A percentile compares a stretch with the other conserved stretches of the same genome.
Conservation (phyloP, 2,797 vertebrate species). For the Calcarius lapponicus region DNA sequence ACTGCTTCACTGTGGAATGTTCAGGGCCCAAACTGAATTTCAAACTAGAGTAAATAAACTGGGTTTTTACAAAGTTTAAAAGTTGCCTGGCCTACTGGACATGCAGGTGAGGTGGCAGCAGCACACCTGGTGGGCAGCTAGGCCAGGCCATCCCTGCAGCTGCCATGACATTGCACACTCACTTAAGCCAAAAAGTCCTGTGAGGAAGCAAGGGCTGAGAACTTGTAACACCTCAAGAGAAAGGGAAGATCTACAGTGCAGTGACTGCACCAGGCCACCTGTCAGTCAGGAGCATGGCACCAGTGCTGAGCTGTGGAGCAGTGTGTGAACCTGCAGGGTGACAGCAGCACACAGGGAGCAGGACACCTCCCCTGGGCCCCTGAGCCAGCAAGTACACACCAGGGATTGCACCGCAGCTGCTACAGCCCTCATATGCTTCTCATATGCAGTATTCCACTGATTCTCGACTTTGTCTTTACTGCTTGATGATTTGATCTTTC, state of each 20-base stretch:
- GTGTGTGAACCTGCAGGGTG: not conserved
- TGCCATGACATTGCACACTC: not conserved
- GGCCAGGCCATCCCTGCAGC: not conserved
- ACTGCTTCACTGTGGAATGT: not conserved
- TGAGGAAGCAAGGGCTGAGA: not conserved
- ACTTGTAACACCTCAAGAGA: not conserved
- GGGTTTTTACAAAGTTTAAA: not conserved
- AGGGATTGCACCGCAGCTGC: not conserved
- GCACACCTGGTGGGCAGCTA: not conserved
- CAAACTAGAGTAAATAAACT: not conserved
- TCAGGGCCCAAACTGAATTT: not conserved
- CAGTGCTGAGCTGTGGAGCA: fast-evolving
- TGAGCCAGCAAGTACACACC: not conserved
- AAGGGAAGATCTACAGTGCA: not conserved
- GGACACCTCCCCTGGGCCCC: fast-evolving
- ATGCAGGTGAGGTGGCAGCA: not conserved
- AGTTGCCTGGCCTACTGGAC: not conserved
- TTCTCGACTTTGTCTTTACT: not conserved
- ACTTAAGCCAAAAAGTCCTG: fast-evolving
- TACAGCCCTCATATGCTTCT: fast-evolving
- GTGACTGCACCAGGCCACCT: not conserved
- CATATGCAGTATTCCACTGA: not conserved
- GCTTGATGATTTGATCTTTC: not conserved
- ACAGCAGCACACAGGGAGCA: not conserved
- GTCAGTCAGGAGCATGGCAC: not conserved